Conservation (phyloP, 92 coral and sea anemone genomes). For the Ricordea florida region DNA sequence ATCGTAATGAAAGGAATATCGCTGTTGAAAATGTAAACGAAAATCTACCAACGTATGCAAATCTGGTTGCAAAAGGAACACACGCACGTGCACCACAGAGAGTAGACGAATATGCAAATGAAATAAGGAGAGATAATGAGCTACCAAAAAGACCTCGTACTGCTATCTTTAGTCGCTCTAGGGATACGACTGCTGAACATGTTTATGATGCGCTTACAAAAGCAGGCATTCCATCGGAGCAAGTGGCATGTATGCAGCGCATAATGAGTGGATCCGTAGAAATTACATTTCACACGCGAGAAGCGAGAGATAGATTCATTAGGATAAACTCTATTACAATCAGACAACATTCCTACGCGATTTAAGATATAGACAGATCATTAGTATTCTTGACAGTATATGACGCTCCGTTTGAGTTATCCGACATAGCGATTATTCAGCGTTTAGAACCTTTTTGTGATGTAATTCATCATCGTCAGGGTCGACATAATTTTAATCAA, state of each 20-base stretch:
- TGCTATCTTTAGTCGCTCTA: not conserved
- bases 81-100: no score
- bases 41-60: no score
- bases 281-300: not conserved
- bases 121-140: no score
- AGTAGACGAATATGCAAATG: no score
- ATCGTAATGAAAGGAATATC: no score
- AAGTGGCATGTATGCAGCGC: not conserved
- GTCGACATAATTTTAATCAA: not conserved
- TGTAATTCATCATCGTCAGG: not conserved
- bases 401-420: slow-evolving; percentile 1
- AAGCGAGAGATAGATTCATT: not conserved
- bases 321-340: not conserved
- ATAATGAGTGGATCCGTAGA: not conserved
- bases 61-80: no score
- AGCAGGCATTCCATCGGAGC: not conserved
- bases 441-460: not conserved
- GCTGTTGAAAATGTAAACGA: no score
- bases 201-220: not conserved
- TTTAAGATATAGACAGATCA: not conserved
- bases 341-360: not conserved
- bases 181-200: not conserved
- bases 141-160: not conserved
- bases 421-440: not conserved
- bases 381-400: not conserved